Evolutionary conservation across 2,113 vertebrate genomes (phyloP).

Genomic region (Montifringilla adamsi): DNA sequence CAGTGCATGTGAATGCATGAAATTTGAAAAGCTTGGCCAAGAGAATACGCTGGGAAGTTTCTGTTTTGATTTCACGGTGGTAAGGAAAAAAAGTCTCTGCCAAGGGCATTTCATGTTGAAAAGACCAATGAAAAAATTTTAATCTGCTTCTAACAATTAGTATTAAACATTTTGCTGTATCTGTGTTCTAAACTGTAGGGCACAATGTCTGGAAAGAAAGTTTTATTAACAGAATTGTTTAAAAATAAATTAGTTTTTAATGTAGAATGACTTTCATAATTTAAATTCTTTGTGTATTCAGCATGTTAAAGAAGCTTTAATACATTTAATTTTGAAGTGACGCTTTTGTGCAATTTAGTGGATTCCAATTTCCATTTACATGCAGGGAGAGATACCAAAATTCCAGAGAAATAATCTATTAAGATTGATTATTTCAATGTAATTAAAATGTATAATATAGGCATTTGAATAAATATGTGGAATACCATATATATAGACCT

Average conservation of each 20-base stretch:
- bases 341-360: not conserved
- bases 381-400: not conserved
- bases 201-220: not conserved
- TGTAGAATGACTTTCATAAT: not conserved
- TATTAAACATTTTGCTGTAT: not conserved
- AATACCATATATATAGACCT: not conserved
- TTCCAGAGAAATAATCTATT: not conserved
- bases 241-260: not conserved
- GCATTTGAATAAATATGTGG: not conserved
- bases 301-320: not conserved
- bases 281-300: not conserved
- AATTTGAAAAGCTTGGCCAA: not conserved
- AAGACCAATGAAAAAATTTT: not conserved
- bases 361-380: not conserved
- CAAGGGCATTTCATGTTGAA: not conserved
- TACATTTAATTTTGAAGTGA: not conserved
- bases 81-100: not conserved
- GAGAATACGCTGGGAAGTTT: not conserved
- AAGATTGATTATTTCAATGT: not conserved
- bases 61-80: not conserved
- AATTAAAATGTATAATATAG: not conserved
- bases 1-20: not conserved
- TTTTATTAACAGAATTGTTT: not conserved
- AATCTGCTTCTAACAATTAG: not conserved
- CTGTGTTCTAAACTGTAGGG: not conserved